Evolutionary conservation across 1,140 invertebrate genomes (phyloP).

Genomic region (Babylonia areolata): DNA sequence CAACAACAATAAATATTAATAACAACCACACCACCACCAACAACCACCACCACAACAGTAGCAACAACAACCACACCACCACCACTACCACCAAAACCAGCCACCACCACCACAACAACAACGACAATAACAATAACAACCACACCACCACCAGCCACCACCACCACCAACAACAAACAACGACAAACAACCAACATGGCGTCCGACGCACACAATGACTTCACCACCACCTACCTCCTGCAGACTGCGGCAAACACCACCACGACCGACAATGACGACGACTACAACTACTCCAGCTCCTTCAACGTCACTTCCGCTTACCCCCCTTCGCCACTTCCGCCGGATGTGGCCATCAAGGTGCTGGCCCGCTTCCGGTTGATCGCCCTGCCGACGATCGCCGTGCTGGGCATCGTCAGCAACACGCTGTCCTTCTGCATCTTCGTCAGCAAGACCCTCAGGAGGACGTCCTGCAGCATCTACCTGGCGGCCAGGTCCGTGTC

Average conservation of each 20-base stretch:
- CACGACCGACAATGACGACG: neutral
- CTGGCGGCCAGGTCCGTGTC: slow-evolving; percentile 79
- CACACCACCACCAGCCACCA: too few species aligned
- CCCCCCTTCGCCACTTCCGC: neutral
- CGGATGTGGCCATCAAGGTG: slow-evolving; percentile 16
- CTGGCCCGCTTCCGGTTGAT: slow-evolving; percentile 37
- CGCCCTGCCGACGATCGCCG: slow-evolving; percentile 77
- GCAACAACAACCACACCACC: too few species aligned
- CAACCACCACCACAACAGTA: too few species aligned
- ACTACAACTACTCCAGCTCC: too few species aligned
- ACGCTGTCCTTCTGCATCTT: slow-evolving; percentile 79
- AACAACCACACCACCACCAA: too few species aligned
- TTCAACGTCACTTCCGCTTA: neutral
- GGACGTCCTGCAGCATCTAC: slow-evolving; percentile 80
- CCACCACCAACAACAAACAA: neutral
- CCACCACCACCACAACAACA: too few species aligned
- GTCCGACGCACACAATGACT: neutral
- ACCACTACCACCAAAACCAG: too few species aligned
- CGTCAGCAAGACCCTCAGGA: slow-evolving; percentile 78
- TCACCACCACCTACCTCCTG: neutral
- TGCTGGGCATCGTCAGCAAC: slow-evolving; percentile 79
- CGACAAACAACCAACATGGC: neutral
- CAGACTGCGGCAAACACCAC: neutral
- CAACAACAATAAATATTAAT: too few species aligned
- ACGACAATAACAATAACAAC: too few species aligned